Evolutionary conservation across 2,797 vertebrate genomes (phyloP).

Genomic region (Menidia menidia): DNA sequence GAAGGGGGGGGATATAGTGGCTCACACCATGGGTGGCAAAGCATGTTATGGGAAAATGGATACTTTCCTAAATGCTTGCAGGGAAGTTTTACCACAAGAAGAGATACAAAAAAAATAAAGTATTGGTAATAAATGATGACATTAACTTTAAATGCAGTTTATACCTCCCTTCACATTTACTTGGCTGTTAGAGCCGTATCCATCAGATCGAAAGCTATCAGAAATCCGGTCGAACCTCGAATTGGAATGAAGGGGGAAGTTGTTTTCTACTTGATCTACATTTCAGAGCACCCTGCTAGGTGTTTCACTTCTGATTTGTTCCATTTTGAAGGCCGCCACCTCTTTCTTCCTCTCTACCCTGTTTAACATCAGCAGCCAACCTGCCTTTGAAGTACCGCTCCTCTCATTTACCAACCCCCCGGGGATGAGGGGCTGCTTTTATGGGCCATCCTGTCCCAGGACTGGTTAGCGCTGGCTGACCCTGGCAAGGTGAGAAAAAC

Average conservation of each 20-base stretch:
- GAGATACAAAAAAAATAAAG: neutral
- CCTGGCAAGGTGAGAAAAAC: conserved; percentile 67
- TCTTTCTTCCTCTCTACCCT: conserved; percentile 63
- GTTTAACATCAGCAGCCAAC: conserved; percentile 74
- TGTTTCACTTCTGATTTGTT: conserved; percentile 78
- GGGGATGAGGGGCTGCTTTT: conserved; percentile 65
- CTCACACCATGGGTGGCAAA: conserved; percentile 29
- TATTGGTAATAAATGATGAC: neutral
- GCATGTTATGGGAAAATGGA: conserved; percentile 13
- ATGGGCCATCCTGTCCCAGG: conserved; percentile 63
- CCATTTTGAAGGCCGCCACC: conserved; percentile 65
- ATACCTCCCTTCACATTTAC: conserved; percentile 35
- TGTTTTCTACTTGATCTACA: conserved; percentile 73
- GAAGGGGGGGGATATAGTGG: conserved; percentile 5
- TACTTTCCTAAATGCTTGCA: neutral
- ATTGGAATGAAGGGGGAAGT: conserved; percentile 20
- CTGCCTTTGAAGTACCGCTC: conserved; percentile 77
- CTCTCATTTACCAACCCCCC: conserved; percentile 64
- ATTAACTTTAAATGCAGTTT: conserved; percentile 13
- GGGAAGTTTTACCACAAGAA: no score
- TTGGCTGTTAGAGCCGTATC: conserved; percentile 37
- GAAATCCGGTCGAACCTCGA: conserved; percentile 54
- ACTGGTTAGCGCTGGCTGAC: conserved; percentile 46
- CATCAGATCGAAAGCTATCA: conserved; percentile 36
- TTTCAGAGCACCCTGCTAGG: conserved; percentile 71